These are phyloP conservation scores for Myopa tessellatipennis DNA, from an alignment of 2,888 invertebrate species.

Conservation along the genomic window DNA sequence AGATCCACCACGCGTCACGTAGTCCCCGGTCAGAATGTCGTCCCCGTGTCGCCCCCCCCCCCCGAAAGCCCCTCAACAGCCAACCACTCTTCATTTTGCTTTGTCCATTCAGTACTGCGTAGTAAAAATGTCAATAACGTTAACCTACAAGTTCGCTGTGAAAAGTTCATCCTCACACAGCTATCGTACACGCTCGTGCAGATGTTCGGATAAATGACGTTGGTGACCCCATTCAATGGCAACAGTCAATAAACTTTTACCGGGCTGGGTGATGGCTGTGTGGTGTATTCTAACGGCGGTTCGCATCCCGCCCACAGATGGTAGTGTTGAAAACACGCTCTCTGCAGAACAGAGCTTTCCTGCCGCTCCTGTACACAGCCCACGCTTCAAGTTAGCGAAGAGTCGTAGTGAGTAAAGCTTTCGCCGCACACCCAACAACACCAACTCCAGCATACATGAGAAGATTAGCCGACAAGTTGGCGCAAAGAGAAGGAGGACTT, in stretches of 20 bases:
- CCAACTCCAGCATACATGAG: neutral
- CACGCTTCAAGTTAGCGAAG: neutral
- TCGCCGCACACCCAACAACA: neutral
- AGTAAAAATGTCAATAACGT: neutral
- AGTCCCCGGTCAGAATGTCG: too few relatives aligned
- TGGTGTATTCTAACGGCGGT: neutral
- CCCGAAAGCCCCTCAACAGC: too few relatives aligned
- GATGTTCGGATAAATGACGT: slow-evolving; percentile 27
- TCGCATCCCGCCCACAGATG: neutral
- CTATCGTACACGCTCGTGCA: neutral
- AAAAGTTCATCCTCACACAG: neutral
- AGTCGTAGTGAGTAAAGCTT: too few relatives aligned
- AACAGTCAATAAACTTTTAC: slow-evolving; percentile 55
- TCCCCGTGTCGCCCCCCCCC: too few relatives aligned
- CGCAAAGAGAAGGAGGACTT: slow-evolving; percentile 53
- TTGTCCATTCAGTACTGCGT: neutral
- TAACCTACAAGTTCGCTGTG: neutral
- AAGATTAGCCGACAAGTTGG: slow-evolving; percentile 43
- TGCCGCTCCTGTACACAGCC: neutral
- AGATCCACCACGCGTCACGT: too few relatives aligned
- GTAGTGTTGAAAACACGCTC: neutral
- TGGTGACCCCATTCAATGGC: slow-evolving; percentile 50
- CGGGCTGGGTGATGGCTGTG: slow-evolving; percentile 31
- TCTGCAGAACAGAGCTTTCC: neutral
- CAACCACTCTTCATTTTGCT: too few relatives aligned